Evolutionary conservation across 2,797 vertebrate genomes (phyloP).

Genomic region (Ficedula albicollis): DNA sequence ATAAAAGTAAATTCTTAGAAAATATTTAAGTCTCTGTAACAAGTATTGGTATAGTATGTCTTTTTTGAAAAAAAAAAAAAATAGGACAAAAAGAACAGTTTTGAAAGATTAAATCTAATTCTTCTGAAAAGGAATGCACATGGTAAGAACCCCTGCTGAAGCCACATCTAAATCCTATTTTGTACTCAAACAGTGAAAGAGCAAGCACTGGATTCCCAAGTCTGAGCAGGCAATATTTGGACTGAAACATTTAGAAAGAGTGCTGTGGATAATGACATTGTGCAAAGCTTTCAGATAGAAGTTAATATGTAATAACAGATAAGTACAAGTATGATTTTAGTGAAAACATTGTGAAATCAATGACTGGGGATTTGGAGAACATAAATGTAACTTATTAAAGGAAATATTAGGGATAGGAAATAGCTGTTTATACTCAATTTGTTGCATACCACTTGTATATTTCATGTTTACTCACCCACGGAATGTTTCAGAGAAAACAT

Average conservation of each 20-base stretch:
- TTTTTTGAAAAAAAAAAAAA: not conserved
- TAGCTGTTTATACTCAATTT: conserved; percentile 10
- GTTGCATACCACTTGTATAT: not conserved
- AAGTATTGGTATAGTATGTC: not conserved
- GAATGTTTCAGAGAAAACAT: conserved; percentile 17
- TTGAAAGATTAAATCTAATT: not conserved
- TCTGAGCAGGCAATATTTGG: not conserved
- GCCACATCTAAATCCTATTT: not conserved
- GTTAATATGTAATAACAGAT: not conserved
- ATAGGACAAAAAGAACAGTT: not conserved
- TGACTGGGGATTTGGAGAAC: not conserved
- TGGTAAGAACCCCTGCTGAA: not conserved
- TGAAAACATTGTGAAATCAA: not conserved
- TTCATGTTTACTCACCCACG: not conserved
- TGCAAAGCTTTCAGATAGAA: not conserved
- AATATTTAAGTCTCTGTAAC: not conserved
- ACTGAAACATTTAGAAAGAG: not conserved
- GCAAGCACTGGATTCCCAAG: not conserved
- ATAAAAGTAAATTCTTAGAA: not conserved
- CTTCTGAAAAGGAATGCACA: not conserved
- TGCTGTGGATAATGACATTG: not conserved
- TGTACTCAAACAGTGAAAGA: not conserved
- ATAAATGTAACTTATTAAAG: not conserved
- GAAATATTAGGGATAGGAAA: not conserved
- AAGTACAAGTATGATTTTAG: not conserved